Evolutionary conservation across 2,797 vertebrate genomes (phyloP).

Genomic region (Tinamus major): DNA sequence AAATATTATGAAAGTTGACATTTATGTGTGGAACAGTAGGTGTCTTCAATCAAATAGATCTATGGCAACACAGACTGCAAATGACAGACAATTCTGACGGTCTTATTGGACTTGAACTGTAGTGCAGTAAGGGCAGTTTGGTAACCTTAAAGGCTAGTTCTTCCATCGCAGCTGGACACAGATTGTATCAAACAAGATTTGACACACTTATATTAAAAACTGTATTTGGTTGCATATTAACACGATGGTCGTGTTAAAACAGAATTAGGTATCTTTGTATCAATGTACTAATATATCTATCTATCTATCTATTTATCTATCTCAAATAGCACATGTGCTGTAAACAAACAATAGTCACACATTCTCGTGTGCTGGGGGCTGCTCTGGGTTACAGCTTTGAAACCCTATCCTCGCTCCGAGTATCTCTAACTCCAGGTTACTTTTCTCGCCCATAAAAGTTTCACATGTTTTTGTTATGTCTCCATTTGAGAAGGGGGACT

Average conservation of each 20-base stretch:
- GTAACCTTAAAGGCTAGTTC: conserved; percentile 19
- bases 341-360: conserved; percentile 54
- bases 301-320: not conserved
- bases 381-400: conserved; percentile 50
- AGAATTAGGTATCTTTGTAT: not conserved
- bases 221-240: not conserved
- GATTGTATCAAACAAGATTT: conserved; percentile 35
- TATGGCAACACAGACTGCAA: conserved; percentile 55
- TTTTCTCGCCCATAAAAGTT: conserved; percentile 67
- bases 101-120: conserved; percentile 65
- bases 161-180: conserved; percentile 38
- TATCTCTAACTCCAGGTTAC: conserved; percentile 62
- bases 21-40: conserved; percentile 68
- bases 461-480: conserved; percentile 70
- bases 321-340: not conserved
- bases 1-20: conserved; percentile 75
- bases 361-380: conserved; percentile 18
- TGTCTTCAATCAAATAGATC: conserved; percentile 73
- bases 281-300: not conserved
- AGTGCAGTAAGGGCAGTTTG: conserved; percentile 51
- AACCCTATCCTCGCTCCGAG: conserved; percentile 42
- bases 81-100: conserved; percentile 66
- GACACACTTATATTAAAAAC: conserved; percentile 18
- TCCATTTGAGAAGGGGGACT: conserved; percentile 53
- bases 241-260: not conserved